Percentiles rank a stretch among this genome's conserved stretches.
Evolutionary conservation across 2,888 invertebrate species (phyloP).

Genomic region (Stenolophus ochropezus): DNA sequence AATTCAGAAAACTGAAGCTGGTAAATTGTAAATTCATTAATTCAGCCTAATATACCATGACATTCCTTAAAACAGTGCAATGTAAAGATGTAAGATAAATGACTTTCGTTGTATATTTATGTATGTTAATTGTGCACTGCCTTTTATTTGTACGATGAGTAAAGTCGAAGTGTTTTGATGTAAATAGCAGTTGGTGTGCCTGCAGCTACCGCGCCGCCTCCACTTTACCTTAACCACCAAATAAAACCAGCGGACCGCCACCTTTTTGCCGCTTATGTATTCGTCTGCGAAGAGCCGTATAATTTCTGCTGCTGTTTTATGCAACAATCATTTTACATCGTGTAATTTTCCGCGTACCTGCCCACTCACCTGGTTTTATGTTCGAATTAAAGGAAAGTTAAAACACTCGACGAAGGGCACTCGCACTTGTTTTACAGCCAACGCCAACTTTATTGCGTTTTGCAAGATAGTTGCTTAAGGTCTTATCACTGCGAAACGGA

Average conservation of each 20-base stretch:
- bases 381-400: conserved; percentile 50
- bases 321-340: conserved; percentile 54
- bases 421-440: conserved; percentile 15
- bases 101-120: too few relatives aligned
- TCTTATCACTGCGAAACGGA: conserved; percentile 24
- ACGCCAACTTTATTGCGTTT: conserved; percentile 1
- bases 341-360: conserved; percentile 53
- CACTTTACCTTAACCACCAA: neutral
- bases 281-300: conserved; percentile 7
- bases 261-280: neutral
- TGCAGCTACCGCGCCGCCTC: neutral
- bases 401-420: conserved; percentile 25
- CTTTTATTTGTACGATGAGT: neutral
- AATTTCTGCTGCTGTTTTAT: conserved; percentile 46
- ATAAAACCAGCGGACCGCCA: neutral
- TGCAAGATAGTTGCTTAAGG: conserved; percentile 21
- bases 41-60: too few relatives aligned
- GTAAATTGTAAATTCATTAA: too few relatives aligned
- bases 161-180: neutral
- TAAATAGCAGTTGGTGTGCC: neutral
- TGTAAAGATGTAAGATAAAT: too few relatives aligned
- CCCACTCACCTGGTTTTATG: conserved; percentile 46
- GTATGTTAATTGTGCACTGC: too few relatives aligned
- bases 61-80: too few relatives aligned
- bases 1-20: too few relatives aligned